Percentiles rank a stretch among this genome's conserved stretches.
Evolutionary conservation across 1,140 invertebrate genomes (phyloP).

Genomic region (Ruditapes philippinarum): DNA sequence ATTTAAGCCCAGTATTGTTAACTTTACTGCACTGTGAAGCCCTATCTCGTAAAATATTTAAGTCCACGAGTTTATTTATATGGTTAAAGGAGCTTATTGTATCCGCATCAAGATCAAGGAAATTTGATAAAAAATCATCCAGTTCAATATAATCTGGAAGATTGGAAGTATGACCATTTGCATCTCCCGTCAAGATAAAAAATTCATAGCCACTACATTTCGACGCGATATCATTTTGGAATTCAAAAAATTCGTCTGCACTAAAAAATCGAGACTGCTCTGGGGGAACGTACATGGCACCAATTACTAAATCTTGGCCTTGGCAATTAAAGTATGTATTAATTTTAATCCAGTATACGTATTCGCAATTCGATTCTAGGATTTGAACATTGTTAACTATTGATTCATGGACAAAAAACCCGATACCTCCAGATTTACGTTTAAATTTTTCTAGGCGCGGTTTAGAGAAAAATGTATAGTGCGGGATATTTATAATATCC

Average conservation of each 20-base stretch:
- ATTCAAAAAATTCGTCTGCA: not conserved
- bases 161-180: not conserved
- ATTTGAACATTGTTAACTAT: not conserved
- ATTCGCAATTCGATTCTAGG: no score
- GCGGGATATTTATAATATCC: not conserved
- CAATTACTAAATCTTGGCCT: not conserved
- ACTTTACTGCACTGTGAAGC: not conserved
- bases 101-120: not conserved
- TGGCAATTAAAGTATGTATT: not conserved
- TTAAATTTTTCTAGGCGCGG: no score
- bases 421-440: no score
- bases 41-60: not conserved
- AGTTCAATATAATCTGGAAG: not conserved
- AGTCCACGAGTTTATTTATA: not conserved
- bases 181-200: not conserved
- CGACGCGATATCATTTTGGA: not conserved
- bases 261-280: constrained; percentile 1
- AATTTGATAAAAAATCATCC: not conserved
- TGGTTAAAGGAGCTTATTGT: not conserved
- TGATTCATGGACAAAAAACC: not conserved
- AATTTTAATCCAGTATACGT: not conserved
- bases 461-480: no score
- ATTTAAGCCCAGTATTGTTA: not conserved
- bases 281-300: not conserved
- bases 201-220: not conserved